These are phyloP conservation scores for Tangara arthus DNA, from an alignment of 2,797 vertebrate genomes.

Conservation along the genomic window DNA sequence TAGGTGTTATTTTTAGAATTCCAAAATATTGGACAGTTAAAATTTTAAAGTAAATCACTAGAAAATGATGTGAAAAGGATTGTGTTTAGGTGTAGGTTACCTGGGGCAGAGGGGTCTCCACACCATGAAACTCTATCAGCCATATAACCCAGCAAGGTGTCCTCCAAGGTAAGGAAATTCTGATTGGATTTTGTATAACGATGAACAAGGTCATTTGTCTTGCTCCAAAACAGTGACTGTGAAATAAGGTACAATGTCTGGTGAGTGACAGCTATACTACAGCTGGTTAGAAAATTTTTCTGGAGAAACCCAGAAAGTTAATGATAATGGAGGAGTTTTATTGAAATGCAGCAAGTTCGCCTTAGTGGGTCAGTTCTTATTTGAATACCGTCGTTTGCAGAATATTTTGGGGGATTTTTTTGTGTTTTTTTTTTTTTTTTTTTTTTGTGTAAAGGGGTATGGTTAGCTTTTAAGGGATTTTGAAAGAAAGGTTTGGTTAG, in stretches of 20 bases:
- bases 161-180: constrained; percentile 73
- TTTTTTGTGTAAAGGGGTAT: background rate
- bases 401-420: background rate
- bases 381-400: background rate
- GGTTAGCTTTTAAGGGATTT: background rate
- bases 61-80: background rate
- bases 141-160: constrained; percentile 75
- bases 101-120: constrained; percentile 57
- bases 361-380: background rate
- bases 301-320: background rate
- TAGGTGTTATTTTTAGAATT: background rate
- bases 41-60: background rate
- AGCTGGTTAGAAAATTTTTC: background rate
- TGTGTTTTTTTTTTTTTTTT: fast-evolving
- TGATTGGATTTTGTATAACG: constrained; percentile 45
- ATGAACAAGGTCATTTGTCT: constrained; percentile 65
- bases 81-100: constrained; percentile 47
- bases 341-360: background rate
- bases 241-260: background rate
- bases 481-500: background rate
- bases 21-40: background rate
- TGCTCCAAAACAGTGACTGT: constrained; percentile 80
- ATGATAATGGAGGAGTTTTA: background rate
- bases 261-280: background rate
- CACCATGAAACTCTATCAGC: constrained; percentile 73